Percentiles rank a stretch among this genome's conserved stretches.
These are phyloP conservation scores for Drosophila algonquin DNA, from an alignment of 2,888 invertebrate genomes.

Conservation along the genomic window DNA sequence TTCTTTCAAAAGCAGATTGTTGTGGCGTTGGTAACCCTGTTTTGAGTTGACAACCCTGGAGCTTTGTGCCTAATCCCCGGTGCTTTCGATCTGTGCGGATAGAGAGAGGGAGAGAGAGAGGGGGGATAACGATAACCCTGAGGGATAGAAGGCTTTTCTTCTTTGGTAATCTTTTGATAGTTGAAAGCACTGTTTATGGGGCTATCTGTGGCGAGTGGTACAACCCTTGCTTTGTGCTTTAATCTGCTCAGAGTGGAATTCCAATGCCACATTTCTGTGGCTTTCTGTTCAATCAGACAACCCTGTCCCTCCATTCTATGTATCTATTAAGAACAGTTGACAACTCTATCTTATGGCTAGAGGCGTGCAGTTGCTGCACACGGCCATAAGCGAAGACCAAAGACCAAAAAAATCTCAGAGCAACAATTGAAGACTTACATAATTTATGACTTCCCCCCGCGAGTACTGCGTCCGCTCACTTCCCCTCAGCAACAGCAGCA, in stretches of 20 bases:
- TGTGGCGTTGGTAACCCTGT: neutral
- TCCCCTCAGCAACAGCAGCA: conserved; percentile 29
- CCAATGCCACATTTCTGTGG: neutral
- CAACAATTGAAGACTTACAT: conserved; percentile 64
- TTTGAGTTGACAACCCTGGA: neutral
- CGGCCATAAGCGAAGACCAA: conserved; percentile 59
- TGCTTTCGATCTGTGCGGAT: neutral
- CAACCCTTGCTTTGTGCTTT: too few species aligned
- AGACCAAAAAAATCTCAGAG: conserved; percentile 26
- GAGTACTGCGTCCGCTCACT: conserved; percentile 21
- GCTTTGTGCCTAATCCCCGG: neutral
- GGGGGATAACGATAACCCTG: too few species aligned
- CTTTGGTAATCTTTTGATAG: too few species aligned
- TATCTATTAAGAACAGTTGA: neutral
- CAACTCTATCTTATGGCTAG: conserved; percentile 15
- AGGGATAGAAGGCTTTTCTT: too few species aligned
- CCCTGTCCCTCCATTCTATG: neutral
- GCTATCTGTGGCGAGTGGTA: too few species aligned
- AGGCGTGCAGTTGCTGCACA: conserved; percentile 70
- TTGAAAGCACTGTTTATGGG: too few species aligned
- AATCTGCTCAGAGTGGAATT: too few species aligned
- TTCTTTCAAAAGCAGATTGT: neutral
- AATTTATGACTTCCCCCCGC: conserved; percentile 75
- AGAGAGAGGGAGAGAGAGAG: too few species aligned
- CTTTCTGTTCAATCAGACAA: neutral